Base-by-base conservation (phyloP, 2,888 invertebrate genomes). In the Ophonus ardosiacus region DNA sequence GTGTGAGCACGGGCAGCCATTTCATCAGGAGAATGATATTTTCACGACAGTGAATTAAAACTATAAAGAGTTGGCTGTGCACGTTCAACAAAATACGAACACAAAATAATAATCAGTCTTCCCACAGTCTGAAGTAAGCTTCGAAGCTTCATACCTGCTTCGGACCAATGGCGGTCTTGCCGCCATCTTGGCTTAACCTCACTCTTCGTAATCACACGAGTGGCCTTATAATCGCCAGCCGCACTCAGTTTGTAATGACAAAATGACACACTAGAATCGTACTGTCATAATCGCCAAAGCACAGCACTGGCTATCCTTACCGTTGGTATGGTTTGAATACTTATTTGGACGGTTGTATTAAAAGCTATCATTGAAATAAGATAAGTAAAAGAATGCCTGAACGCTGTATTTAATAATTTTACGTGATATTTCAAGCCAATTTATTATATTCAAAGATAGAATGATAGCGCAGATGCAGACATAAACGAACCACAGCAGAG, bases 371-470 rank as follows among this genome's bases (percentile, higher is more conserved):
- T 90, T 78, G 63, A 89, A 90, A 90, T 90, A 89, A 91, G 90
- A 90, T 91, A 91, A 91, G 91, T 91, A 91, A 91, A 91, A 91
- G 91, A 90, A 91, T 88, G 88, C 51, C 74, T 84, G 84, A 84
- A 84, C 88, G 91, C 88, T 90, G 91, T 91, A 88, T 91, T 91
- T 91, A 91, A 91, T 90, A 90, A 90, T 91, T 91, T 91, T 91
- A 91, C 91, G 91, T 91, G 91, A 91, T 91, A 90, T 90, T 91
- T 88, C 90, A 88, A 90, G 89, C 89, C 91, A 90, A 91, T 91
- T 91, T 90, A 90, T 90, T 90, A 89, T 89, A 88, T 89, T 90
- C 89, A 88, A 88, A 89, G 89, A 90, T 89, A 68, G 88, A 87
- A 88, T 87, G 90, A 89, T 89, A 85, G 63, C 76, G 85, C 82